phyloP scores from a whole-genome alignment of 2,797 vertebrate species.

The Eulemur rubriventer region DNA sequence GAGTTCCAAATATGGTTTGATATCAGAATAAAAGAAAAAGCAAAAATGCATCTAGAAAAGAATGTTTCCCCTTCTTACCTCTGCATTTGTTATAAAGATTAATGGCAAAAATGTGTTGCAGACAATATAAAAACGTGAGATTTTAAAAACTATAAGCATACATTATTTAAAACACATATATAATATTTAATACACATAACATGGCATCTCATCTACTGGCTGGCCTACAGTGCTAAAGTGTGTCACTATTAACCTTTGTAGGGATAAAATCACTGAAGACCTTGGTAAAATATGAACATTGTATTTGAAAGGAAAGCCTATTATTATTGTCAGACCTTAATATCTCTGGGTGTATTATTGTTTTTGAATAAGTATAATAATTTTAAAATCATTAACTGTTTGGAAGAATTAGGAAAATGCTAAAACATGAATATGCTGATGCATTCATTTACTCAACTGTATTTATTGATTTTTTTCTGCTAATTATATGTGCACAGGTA shows the following conservation, averaged over 20 bases:
- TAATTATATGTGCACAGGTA: not conserved
- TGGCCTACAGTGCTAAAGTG: not conserved
- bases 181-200: not conserved
- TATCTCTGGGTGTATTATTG: not conserved
- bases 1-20: not conserved
- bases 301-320: not conserved
- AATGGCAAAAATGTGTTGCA: not conserved
- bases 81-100: not conserved
- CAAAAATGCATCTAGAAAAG: not conserved
- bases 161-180: not conserved
- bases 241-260: not conserved
- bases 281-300: not conserved
- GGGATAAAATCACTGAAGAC: not conserved
- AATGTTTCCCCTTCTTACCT: not conserved
- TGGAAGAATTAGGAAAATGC: not conserved
- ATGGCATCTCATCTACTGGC: not conserved
- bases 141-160: not conserved
- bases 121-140: not conserved
- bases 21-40: not conserved
- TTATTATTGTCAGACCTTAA: not conserved
- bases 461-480: not conserved
- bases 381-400: not conserved
- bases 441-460: not conserved
- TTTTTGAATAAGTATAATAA: not conserved
- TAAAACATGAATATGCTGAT: not conserved